phyloP scores from a whole-genome alignment of 2,797 vertebrate genomes.

The Clarias pachynema region DNA sequence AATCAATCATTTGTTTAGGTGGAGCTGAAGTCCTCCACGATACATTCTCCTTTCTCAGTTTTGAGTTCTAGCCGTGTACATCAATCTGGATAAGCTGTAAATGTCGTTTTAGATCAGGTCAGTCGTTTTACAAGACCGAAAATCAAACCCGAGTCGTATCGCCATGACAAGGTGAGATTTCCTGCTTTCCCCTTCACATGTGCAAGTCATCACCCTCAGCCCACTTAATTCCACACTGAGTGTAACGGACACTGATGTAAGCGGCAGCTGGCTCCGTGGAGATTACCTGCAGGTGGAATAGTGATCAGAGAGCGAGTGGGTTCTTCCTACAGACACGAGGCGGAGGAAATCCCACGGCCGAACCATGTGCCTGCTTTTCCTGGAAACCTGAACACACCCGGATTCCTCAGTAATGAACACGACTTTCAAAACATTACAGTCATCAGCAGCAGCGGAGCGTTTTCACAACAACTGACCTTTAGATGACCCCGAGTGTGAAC shows the following conservation, averaged over 20 bases:
- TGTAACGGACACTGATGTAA: neutral
- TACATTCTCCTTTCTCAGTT: neutral
- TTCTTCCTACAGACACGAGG: neutral
- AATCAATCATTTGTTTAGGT: neutral
- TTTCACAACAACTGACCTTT: neutral
- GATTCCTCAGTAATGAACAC: neutral
- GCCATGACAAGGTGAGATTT: slow-evolving; percentile 18
- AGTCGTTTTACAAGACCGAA: neutral
- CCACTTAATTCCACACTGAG: neutral
- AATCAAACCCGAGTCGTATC: neutral
- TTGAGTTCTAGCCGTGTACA: neutral
- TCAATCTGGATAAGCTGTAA: slow-evolving; percentile 2
- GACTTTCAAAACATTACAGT: neutral
- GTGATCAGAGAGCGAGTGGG: neutral
- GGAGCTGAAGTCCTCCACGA: neutral
- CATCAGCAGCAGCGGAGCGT: neutral
- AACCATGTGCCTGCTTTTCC: neutral
- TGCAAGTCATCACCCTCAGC: slow-evolving; percentile 19
- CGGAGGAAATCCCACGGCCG: neutral
- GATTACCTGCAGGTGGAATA: slow-evolving; percentile 17
- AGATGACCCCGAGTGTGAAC: neutral
- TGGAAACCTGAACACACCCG: neutral
- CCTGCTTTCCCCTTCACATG: slow-evolving; percentile 22
- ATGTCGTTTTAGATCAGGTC: neutral
- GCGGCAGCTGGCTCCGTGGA: neutral